phyloP scores from a whole-genome alignment of 2,888 invertebrate species.

The Orchesella flavescens region DNA sequence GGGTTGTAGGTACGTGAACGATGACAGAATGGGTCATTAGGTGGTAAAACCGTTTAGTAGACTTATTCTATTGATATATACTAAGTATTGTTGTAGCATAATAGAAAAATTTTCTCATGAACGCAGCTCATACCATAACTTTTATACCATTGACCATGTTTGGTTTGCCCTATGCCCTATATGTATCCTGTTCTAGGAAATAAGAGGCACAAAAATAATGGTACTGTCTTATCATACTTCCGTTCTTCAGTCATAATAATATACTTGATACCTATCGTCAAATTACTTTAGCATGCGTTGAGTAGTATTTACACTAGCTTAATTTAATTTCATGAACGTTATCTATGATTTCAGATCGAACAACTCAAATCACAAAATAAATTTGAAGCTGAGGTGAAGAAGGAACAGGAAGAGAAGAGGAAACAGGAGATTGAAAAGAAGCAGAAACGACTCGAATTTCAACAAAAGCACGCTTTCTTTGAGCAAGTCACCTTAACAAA shows the following conservation, averaged over 20 bases:
- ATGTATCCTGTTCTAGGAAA: too few relatives aligned
- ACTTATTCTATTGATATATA: too few relatives aligned
- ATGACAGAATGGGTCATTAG: not conserved
- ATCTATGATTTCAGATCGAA: slow-evolving; percentile 80
- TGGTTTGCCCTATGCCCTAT: too few relatives aligned
- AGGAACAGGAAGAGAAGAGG: slow-evolving; percentile 92
- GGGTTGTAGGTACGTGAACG: too few relatives aligned
- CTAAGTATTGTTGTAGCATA: not conserved
- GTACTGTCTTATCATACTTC: too few relatives aligned
- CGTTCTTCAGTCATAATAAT: too few relatives aligned
- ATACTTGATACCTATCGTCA: too few relatives aligned
- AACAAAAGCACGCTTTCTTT: slow-evolving; percentile 91
- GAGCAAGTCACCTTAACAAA: slow-evolving; percentile 74
- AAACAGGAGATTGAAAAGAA: slow-evolving; percentile 89
- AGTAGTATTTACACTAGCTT: too few relatives aligned
- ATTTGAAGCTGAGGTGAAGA: slow-evolving; percentile 93
- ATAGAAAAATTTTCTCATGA: not conserved
- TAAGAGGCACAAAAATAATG: too few relatives aligned
- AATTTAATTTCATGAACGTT: not conserved
- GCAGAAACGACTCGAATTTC: slow-evolving; percentile 86
- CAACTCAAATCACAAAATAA: slow-evolving; percentile 87
- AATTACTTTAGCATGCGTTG: too few relatives aligned
- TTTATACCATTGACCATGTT: too few relatives aligned
- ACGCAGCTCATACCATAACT: too few relatives aligned
- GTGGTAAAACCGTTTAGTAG: not conserved